Base-by-base conservation (phyloP, 2,113 vertebrate species). In the Forbesichthys agassizii region DNA sequence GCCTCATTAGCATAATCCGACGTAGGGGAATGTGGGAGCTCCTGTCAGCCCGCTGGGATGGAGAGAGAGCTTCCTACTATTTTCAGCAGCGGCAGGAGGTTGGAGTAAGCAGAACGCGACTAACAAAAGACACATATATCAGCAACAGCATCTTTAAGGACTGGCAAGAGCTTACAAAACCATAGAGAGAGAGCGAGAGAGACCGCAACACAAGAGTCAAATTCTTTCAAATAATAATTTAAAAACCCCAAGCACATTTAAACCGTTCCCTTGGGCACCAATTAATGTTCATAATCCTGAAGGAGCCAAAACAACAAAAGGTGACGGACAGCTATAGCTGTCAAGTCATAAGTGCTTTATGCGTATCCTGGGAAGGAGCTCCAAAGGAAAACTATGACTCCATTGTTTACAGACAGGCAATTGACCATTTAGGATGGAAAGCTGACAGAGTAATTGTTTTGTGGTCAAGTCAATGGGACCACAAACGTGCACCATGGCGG, bases 361-460 rank as follows among this genome's bases (percentile, higher is more conserved):
- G 53, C 48, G 60, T 11, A 62, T 48, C 2, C 33, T 36, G 20
- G 54, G 11, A 51, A 56, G 54, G 58, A 57, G 14, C 27, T 13
- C 63, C 74, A 53, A 57, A 60, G 54, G 42, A 64, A 56, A 54
- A 46, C 14, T 56, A 77, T 83, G 80, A 77, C 53, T 20, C 33
- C 13, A 5, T 13, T 67, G 61, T 71, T 80, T 74, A 49, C 63
- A 52, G 68, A 14, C 72, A 62, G 74, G 71, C 76, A 84, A 86
- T 82, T 88, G 68, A 59, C 76, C 67, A 83, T 82, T 81, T 61
- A 82, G 68, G 66, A 71, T 74, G 58, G n/a, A 51, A 12, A 74
- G 81, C 59, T 71, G 84, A 71, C 66, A 72, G 48, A 76, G 83
- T 85, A 87, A 89, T 89, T 87, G 79, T 73, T 81, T 85, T 82